These are phyloP conservation scores for Phataginus tricuspis DNA, from an alignment of 2,797 vertebrate genomes.

Conservation along the genomic window DNA sequence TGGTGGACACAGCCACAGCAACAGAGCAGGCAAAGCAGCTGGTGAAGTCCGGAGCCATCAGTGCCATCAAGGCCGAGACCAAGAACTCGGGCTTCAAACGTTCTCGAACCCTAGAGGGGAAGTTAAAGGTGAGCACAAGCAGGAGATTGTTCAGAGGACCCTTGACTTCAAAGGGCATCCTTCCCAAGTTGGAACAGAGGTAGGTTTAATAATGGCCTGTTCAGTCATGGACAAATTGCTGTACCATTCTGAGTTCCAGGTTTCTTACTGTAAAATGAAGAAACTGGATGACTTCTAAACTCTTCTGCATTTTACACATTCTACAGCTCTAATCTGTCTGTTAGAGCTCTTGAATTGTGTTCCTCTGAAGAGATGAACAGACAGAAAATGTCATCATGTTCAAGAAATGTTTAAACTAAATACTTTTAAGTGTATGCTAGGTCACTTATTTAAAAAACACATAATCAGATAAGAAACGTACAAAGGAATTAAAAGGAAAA, in stretches of 20 bases:
- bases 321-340: neutral
- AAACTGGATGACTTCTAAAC: neutral
- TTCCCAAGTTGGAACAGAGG: neutral
- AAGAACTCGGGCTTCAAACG: conserved; percentile 97
- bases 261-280: neutral
- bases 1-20: conserved; percentile 94
- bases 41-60: conserved; percentile 96
- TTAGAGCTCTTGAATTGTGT: neutral
- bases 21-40: conserved; percentile 97
- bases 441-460: neutral
- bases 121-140: conserved; percentile 90
- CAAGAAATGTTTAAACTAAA: neutral
- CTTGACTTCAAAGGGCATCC: neutral
- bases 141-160: neutral
- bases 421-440: neutral
- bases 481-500: neutral
- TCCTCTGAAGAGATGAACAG: neutral
- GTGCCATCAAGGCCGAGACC: conserved; percentile 96
- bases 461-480: neutral
- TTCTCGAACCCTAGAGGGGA: conserved; percentile 94
- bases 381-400: neutral
- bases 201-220: neutral
- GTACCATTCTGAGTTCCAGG: neutral
- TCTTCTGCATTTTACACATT: neutral
- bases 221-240: neutral